A percentile compares a stretch with the other conserved stretches of the same genome.
Conservation (phyloP, 2,113 vertebrate species). For the Solea senegalensis region DNA sequence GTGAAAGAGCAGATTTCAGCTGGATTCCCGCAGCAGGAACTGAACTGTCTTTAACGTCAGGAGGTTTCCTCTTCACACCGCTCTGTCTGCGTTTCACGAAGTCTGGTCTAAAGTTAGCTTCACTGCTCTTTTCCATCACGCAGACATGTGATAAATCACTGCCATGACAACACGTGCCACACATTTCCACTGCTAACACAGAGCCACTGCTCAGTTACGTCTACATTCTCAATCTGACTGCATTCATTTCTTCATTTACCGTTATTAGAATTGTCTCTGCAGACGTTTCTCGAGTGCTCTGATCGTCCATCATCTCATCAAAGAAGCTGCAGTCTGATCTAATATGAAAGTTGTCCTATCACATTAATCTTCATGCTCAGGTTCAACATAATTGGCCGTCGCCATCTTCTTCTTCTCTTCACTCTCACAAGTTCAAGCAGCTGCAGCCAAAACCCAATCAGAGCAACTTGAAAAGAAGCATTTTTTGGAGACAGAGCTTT, state of each 20-base stretch:
- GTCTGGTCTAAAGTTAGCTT: slow-evolving; percentile 15
- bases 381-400: neutral
- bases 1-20: slow-evolving; percentile 2
- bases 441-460: too few species aligned
- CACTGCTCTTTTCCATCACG: neutral
- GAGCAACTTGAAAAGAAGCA: too few species aligned
- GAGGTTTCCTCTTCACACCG: slow-evolving; percentile 1
- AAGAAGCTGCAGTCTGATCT: slow-evolving; percentile 22
- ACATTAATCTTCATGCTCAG: slow-evolving; percentile 11
- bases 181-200: too few species aligned
- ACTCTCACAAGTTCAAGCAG: neutral
- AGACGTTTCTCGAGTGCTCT: neutral
- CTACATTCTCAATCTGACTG: neutral
- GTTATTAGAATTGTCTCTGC: slow-evolving; percentile 18
- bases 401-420: neutral
- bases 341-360: slow-evolving; percentile 34
- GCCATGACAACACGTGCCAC: slow-evolving; percentile 3
- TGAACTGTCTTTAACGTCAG: neutral
- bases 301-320: slow-evolving; percentile 21
- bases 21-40: neutral
- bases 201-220: neutral
- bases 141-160: slow-evolving; percentile 9
- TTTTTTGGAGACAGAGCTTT: too few species aligned
- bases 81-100: slow-evolving; percentile 6
- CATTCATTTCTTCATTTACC: slow-evolving; percentile 2